phyloP scores from a whole-genome alignment of 1,140 invertebrate genomes.

The Zaprionus taronus region DNA sequence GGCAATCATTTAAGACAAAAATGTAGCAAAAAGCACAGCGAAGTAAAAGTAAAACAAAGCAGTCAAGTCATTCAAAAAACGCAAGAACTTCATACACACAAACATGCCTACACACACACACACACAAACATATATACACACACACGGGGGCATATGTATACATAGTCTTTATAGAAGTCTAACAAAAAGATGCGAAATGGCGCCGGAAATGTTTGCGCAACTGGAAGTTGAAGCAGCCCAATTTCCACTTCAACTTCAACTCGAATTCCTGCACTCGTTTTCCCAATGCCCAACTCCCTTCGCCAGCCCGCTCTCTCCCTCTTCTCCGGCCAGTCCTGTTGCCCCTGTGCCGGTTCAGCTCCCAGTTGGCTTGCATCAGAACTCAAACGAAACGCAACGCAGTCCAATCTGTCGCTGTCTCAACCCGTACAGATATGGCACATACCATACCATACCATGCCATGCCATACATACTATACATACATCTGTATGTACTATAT shows the following conservation, averaged over 20 bases:
- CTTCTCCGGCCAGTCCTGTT: conserved; percentile 9
- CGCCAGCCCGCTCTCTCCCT: not conserved
- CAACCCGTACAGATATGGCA: conserved; percentile 14
- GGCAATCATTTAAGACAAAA: conserved; percentile 81
- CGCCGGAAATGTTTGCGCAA: conserved; percentile 71
- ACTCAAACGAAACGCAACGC: conserved; percentile 30
- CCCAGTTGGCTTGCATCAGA: conserved; percentile 35
- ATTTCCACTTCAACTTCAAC: conserved; percentile 33
- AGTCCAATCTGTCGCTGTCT: conserved; percentile 28
- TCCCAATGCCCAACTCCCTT: not conserved
- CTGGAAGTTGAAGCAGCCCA: conserved; percentile 55
- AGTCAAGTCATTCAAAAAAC: conserved; percentile 51
- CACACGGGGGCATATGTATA: conserved; percentile 14
- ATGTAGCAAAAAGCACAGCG: conserved; percentile 67
- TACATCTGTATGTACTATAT: not conserved
- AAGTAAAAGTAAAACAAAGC: conserved; percentile 71
- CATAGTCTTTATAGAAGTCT: conserved; percentile 52
- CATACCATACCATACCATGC: not conserved
- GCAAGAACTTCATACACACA: conserved; percentile 31
- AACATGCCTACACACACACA: not conserved
- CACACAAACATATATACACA: not conserved
- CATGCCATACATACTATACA: not conserved
- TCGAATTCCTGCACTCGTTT: not conserved
- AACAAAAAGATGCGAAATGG: conserved; percentile 59
- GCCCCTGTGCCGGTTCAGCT: conserved; percentile 1